phyloP scores from a whole-genome alignment of 2,888 invertebrate species.

The Agelastica alni region DNA sequence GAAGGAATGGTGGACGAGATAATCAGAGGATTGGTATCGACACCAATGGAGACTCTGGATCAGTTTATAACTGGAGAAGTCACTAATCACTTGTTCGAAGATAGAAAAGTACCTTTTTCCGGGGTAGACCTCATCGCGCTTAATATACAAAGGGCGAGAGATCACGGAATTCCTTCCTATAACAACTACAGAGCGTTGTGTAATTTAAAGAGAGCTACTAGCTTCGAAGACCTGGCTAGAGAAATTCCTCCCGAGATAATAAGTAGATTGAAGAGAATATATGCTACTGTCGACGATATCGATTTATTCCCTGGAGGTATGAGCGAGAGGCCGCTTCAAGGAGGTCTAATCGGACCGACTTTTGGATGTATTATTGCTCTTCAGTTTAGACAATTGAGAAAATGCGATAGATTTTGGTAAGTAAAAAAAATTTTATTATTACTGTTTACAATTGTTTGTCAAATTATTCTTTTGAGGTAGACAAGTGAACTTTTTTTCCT shows the following conservation, averaged over 20 bases:
- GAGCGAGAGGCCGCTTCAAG: slow-evolving; percentile 85
- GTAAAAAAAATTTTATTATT: slow-evolving; percentile 32
- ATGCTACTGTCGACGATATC: slow-evolving; percentile 91
- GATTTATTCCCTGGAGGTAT: slow-evolving; percentile 95
- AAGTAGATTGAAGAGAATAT: slow-evolving; percentile 76
- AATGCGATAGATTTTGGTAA: slow-evolving; percentile 94
- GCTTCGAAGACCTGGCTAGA: slow-evolving; percentile 84
- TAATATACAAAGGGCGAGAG: slow-evolving; percentile 84
- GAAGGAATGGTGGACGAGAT: slow-evolving; percentile 82
- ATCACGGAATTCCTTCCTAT: slow-evolving; percentile 87
- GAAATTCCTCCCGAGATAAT: slow-evolving; percentile 87
- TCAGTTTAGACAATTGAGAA: slow-evolving; percentile 87
- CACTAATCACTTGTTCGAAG: slow-evolving; percentile 93
- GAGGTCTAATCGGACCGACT: slow-evolving; percentile 92
- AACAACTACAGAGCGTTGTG: slow-evolving; percentile 90
- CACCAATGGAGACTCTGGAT: slow-evolving; percentile 91
- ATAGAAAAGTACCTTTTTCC: slow-evolving; percentile 85
- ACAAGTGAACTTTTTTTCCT: too few species aligned
- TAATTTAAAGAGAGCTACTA: slow-evolving; percentile 81
- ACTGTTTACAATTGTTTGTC: too few species aligned
- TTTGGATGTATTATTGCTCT: slow-evolving; percentile 93
- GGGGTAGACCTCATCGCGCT: slow-evolving; percentile 91
- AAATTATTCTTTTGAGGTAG: too few species aligned
- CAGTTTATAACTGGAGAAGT: slow-evolving; percentile 94
- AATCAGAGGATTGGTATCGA: slow-evolving; percentile 80